phyloP scores from a whole-genome alignment of 64 coral and sea anemone species.

The Actinia equina region DNA sequence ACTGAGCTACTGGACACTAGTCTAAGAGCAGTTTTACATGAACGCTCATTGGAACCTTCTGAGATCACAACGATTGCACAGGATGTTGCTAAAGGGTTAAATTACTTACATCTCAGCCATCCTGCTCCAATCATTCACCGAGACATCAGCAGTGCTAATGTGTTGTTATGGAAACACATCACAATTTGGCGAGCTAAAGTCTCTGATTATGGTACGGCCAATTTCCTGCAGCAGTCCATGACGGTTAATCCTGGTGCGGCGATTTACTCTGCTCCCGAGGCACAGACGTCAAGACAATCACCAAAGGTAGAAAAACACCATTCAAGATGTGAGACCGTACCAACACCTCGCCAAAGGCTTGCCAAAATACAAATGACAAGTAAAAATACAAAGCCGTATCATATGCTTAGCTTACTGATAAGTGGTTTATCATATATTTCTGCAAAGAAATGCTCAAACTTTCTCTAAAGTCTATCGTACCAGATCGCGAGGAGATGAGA shows the following conservation, averaged over 20 bases:
- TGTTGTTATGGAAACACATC: slow-evolving; percentile 31
- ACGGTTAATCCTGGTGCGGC: slow-evolving; percentile 31
- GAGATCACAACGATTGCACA: slow-evolving; percentile 25
- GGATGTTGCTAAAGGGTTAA: slow-evolving; percentile 27
- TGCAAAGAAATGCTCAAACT: no score
- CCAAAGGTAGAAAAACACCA: slow-evolving; percentile 47
- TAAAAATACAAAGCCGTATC: no score
- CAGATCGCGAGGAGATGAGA: no score
- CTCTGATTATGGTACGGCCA: slow-evolving; percentile 51
- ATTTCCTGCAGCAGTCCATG: slow-evolving; percentile 22
- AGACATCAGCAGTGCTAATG: slow-evolving; percentile 52
- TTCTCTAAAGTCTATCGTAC: no score
- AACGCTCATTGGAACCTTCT: neutral
- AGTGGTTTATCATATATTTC: no score
- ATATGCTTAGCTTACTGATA: no score
- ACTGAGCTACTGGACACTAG: slow-evolving; percentile 8
- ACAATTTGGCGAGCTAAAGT: slow-evolving; percentile 30
- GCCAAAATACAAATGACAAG: no score
- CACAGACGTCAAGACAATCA: slow-evolving; percentile 31
- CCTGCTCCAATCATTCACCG: slow-evolving; percentile 48
- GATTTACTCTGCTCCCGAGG: slow-evolving; percentile 43
- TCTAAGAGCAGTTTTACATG: neutral
- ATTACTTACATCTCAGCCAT: slow-evolving; percentile 34
- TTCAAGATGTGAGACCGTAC: no score
- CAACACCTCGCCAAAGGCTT: no score